These are phyloP conservation scores for Etia nguti DNA, from an alignment of 2,113 vertebrate genomes.

Conservation along the genomic window DNA sequence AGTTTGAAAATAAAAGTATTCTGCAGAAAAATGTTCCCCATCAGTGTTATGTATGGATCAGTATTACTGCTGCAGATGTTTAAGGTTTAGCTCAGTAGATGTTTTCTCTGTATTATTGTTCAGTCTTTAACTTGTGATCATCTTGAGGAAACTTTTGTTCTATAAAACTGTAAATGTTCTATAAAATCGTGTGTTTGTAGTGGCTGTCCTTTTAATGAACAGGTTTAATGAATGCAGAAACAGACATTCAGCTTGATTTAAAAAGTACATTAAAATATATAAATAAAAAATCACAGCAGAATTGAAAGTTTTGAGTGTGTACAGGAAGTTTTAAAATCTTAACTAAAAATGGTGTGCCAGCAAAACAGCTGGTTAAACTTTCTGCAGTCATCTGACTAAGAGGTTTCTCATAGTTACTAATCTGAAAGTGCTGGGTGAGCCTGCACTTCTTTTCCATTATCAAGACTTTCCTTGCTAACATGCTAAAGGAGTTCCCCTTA, in stretches of 20 bases:
- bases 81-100: background rate
- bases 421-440: background rate
- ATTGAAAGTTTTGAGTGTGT: background rate
- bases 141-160: background rate
- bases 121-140: background rate
- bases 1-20: background rate
- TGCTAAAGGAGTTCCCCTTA: background rate
- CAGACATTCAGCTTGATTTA: background rate
- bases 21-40: background rate
- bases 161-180: background rate
- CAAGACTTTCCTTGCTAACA: background rate
- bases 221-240: background rate
- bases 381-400: background rate
- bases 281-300: background rate
- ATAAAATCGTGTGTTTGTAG: background rate
- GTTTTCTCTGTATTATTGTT: background rate
- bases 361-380: background rate
- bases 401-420: background rate
- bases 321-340: background rate
- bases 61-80: background rate
- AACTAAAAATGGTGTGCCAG: background rate
- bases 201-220: background rate
- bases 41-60: background rate
- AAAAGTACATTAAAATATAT: background rate
- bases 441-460: background rate